These are phyloP conservation scores for Galerucella calmariensis DNA, from an alignment of 2,888 invertebrate genomes.

Conservation along the genomic window DNA sequence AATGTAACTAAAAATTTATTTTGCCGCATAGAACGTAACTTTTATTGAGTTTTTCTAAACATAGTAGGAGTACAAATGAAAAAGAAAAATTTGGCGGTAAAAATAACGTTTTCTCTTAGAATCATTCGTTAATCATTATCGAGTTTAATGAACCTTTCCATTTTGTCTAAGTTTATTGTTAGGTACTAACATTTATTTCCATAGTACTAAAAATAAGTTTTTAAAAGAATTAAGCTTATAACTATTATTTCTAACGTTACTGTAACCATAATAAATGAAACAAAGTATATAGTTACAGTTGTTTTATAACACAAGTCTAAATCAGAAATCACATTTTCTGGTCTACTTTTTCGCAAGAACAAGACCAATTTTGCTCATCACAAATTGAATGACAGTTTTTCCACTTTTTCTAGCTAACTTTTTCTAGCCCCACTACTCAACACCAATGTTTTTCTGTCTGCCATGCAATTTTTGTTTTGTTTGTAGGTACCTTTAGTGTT, in stretches of 20 bases:
- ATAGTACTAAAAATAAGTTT: not conserved
- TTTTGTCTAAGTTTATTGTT: not conserved
- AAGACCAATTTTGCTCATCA: no score
- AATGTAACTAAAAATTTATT: constrained; percentile 37
- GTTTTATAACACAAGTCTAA: not conserved
- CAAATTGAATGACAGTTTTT: no score
- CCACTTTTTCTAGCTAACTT: no score
- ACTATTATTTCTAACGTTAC: not conserved
- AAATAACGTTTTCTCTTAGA: not conserved
- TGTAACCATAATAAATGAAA: not conserved
- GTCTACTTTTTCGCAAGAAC: no score
- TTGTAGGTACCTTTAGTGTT: no score
- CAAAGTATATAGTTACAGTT: not conserved
- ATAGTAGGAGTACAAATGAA: not conserved
- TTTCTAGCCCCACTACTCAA: no score
- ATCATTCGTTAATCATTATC: not conserved
- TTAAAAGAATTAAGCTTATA: not conserved
- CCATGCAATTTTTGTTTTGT: no score
- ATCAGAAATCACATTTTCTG: not conserved
- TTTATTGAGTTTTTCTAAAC: not conserved
- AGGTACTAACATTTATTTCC: not conserved
- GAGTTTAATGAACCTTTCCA: constrained; percentile 1
- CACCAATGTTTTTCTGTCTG: no score
- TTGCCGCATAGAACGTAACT: not conserved
- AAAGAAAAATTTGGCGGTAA: not conserved